Evolutionary conservation across 2,797 vertebrate species (phyloP), one percentile per base, ranked within the genome.

Genomic region (Selene dorsalis): DNA sequence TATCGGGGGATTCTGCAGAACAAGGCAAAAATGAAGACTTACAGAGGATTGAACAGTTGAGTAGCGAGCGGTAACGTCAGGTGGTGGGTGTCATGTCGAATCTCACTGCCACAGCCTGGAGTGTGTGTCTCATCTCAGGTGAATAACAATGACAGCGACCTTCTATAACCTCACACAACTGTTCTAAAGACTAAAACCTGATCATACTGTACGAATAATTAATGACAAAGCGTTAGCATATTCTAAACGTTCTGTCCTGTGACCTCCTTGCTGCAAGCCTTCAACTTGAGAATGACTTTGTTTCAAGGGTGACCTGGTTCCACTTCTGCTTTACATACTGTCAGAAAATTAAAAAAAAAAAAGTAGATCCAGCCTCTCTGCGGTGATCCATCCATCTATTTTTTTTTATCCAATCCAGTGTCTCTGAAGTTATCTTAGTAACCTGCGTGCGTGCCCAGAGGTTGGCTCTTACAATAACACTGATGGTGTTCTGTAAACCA

Each of bases 301-400:
- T 71, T 75, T 80, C 73, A 77, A 70, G 60, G 55, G 58, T 52
- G 82, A 83, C 82, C 84, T 73, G 80, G 56, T 83, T 86, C 68
- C 79, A 66, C 39, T 67, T 59, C 32, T 24, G 32, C 73, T 73
- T 58, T 64, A 53, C 59, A 57, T 26, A 48, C 39, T 52, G 62
- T 43, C 22, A 14, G 30, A 4, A 28, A 3, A 52, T 53, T 50
- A 20, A 38, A 50, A 48, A 17, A 18, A 52, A 52, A 52, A 11
- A 7, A 28, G 60, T 64, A 65, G 61, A 85, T 50, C 20, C 2
- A 32, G 38, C 73, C 78, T 79, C n/a, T 45, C 43, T 63, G 28
- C 6, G 57, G 43, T 57, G 32, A 45, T 28, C 32, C 68, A 76
- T 52, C 52, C 39, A 30, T 71, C 28, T 22, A 18, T 9, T 60